These are phyloP conservation scores for Pogonognathellus flavescens DNA, from an alignment of 1,140 invertebrate genomes.

Conservation along the genomic window DNA sequence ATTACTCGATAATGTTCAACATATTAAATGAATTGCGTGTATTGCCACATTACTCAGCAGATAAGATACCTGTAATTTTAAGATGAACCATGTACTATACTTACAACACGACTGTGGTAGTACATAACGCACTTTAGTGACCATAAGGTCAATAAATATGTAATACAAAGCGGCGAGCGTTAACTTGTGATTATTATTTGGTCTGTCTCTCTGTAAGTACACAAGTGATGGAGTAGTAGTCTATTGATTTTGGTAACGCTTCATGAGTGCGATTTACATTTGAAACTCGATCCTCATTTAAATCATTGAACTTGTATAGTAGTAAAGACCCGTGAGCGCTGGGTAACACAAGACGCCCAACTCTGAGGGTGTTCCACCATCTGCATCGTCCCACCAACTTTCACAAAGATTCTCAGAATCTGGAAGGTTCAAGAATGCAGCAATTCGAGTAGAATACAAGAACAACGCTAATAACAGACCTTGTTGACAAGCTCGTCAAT, in stretches of 20 bases:
- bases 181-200: no score
- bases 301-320: neutral
- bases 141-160: no score
- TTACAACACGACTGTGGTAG: no score
- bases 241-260: constrained; percentile 23
- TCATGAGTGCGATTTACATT: neutral
- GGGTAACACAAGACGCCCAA: constrained; percentile 28
- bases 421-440: constrained; percentile 35
- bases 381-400: constrained; percentile 6
- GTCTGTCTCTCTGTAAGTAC: neutral
- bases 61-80: no score
- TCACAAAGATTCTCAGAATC: constrained; percentile 41
- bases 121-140: no score
- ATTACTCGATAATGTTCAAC: no score
- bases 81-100: no score
- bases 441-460: constrained; percentile 21
- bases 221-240: neutral
- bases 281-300: constrained; percentile 25
- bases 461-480: constrained; percentile 23
- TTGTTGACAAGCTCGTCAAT: constrained; percentile 32
- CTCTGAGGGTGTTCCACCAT: constrained; percentile 35
- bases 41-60: no score
- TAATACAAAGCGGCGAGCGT: no score
- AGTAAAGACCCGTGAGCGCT: constrained; percentile 29
- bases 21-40: no score